Evolutionary conservation across 2,113 vertebrate species (phyloP).

Genomic region (Grantiella picta): DNA sequence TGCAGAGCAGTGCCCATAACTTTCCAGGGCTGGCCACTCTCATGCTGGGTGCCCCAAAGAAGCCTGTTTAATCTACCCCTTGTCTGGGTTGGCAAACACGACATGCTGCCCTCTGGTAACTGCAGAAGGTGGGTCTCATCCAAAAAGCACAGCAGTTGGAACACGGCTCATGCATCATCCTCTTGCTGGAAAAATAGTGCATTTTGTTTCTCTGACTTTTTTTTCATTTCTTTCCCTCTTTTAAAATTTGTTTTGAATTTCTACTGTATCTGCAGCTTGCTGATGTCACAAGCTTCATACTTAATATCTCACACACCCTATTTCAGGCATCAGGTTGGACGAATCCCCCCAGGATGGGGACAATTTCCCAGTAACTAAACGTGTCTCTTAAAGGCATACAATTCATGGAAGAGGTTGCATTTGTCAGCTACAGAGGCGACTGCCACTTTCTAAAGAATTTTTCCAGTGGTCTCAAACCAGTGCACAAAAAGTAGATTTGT

Average conservation of each 20-base stretch:
- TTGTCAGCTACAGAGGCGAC: neutral
- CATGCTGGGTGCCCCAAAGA: rapidly evolving
- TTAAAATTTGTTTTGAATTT: neutral
- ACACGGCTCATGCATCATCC: neutral
- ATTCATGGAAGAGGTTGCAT: neutral
- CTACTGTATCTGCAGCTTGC: neutral
- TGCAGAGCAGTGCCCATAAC: rapidly evolving
- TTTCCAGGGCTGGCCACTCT: neutral
- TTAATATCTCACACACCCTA: neutral
- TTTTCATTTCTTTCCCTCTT: rapidly evolving
- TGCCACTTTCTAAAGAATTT: neutral
- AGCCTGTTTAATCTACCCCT: neutral
- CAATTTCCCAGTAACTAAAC: neutral
- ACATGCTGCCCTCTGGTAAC: neutral
- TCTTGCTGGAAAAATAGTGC: neutral
- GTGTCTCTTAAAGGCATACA: neutral
- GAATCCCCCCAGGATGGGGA: neutral
- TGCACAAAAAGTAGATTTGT: neutral
- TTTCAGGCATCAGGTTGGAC: neutral
- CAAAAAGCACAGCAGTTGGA: neutral
- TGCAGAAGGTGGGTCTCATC: neutral
- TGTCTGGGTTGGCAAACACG: neutral
- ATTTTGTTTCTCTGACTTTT: neutral
- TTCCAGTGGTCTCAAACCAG: neutral
- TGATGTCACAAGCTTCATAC: neutral